A percentile compares a stretch with the other conserved stretches of the same genome.
Conservation (phyloP, 1,140 invertebrate genomes). For the Nylanderia fulva region DNA sequence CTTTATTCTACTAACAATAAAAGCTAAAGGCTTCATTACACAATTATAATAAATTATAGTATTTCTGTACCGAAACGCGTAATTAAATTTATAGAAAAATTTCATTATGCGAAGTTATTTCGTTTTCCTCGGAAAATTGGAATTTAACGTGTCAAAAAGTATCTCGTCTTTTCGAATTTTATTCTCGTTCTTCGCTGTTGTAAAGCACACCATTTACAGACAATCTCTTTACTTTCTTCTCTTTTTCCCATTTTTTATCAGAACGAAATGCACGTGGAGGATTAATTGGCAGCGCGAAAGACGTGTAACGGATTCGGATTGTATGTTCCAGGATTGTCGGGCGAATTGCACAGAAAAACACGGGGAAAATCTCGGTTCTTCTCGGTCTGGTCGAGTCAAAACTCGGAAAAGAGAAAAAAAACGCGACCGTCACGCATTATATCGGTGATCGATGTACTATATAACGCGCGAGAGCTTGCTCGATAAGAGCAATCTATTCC, state of each 20-base stretch:
- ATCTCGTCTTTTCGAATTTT: neutral
- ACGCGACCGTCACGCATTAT: constrained; percentile 47
- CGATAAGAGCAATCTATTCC: constrained; percentile 63
- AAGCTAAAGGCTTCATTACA: too few relatives aligned
- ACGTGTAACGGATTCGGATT: neutral
- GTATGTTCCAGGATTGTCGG: constrained; percentile 4
- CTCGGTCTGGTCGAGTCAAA: neutral
- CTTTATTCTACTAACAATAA: too few relatives aligned
- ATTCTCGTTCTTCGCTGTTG: too few relatives aligned
- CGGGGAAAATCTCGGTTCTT: constrained; percentile 20
- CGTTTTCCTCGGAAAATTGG: neutral
- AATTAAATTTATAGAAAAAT: neutral
- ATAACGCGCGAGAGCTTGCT: constrained; percentile 7
- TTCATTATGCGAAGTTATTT: neutral
- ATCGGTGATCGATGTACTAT: constrained; percentile 57
- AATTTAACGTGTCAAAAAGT: neutral
- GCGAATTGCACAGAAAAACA: constrained; percentile 35
- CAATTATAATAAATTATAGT: too few relatives aligned
- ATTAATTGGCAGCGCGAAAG: constrained; percentile 8
- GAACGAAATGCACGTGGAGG: neutral
- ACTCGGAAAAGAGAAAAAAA: constrained; percentile 9
- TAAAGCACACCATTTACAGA: neutral
- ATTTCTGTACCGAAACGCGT: neutral
- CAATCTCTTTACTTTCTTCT: neutral
- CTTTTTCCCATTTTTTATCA: neutral